Evolutionary conservation across 1,140 invertebrate species (phyloP), one percentile per base, ranked within the genome.

Genomic region (Spodoptera frugiperda): DNA sequence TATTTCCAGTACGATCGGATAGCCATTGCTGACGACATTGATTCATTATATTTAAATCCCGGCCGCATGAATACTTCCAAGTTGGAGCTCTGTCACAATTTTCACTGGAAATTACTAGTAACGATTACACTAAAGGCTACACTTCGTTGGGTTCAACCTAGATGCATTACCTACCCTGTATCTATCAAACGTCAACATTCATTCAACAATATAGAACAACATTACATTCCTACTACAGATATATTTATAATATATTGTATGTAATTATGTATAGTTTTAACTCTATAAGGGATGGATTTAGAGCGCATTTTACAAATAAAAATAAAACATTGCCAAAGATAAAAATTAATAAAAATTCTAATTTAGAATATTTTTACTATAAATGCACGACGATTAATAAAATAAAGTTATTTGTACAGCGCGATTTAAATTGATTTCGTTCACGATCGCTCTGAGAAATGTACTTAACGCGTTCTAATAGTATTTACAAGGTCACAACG

Each of bases 121-220:
- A 72, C 15, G 11, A 55, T 72, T 72, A 75, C 44, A 49, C 59
- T 75, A 75, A 48, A 82, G 39, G 61, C 82, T 83, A 87, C 72
- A 76, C 72, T 89, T 88, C 86, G 85, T 87, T 88, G 87, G 87
- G 87, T 79, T 89, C 81, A 81, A 80, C 84, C 78, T 86, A 84
- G 82, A 83, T 80, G 83, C 84, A 73, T 73, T 61, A 73, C 55
- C 84, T 89, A 89, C 85, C 88, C 87, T 90, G 87, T 87, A 83
- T 84, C 82, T 86, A 78, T 74, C 70, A 59, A 73, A 73, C 54
- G 54, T 73, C 70, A 73, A 73, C 70, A 59, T 73, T 73, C 70
- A 73, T 73, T 73, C 70, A 73, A 73, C 74, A 84, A 85, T 77
- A 84, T 82, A 79, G 78, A 59, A 83, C 75, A 84, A 83, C 82